These are phyloP conservation scores for Mandrillus leucophaeus DNA, from an alignment of 2,113 vertebrate species.

Conservation along the genomic window DNA sequence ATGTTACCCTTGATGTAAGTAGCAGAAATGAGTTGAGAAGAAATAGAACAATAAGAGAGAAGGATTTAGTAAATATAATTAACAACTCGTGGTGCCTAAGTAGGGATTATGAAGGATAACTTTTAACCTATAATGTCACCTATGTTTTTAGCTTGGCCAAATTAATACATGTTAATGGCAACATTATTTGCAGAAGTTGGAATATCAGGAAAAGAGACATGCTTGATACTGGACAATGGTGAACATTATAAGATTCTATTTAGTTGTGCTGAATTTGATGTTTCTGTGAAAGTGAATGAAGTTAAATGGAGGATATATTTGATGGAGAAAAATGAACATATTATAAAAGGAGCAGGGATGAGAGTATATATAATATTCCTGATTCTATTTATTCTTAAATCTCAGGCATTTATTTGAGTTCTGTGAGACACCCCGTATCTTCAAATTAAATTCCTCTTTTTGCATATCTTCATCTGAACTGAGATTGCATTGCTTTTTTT, in stretches of 20 bases:
- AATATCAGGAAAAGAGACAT: neutral
- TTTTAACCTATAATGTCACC: neutral
- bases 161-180: neutral
- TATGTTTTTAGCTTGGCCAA: neutral
- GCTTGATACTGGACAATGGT: neutral
- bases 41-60: neutral
- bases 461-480: neutral
- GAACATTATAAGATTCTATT: neutral
- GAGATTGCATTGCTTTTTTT: neutral
- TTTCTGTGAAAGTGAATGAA: neutral
- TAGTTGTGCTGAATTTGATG: neutral
- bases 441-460: neutral
- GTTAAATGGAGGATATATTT: neutral
- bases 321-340: neutral
- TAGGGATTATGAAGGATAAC: neutral
- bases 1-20: neutral
- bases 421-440: neutral
- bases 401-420: neutral
- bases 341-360: neutral
- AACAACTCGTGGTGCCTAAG: neutral
- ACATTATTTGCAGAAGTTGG: neutral
- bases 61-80: neutral
- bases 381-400: neutral
- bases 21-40: neutral
- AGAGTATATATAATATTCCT: neutral